These are phyloP conservation scores for Anthophora plumipes DNA, from an alignment of 2,888 invertebrate species.

Conservation along the genomic window DNA sequence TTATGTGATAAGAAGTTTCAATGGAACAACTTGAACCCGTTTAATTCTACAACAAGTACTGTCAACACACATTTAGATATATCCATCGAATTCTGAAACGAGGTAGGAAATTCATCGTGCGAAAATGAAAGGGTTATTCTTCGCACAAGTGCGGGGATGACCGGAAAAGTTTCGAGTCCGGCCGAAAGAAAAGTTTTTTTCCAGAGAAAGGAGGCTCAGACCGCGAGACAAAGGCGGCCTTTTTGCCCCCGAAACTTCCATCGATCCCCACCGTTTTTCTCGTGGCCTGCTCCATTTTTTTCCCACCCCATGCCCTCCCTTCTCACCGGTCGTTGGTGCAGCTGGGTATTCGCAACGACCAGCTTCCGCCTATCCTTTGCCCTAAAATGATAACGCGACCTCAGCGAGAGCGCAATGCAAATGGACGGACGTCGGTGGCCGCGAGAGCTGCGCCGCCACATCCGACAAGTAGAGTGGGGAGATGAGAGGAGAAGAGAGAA, in stretches of 20 bases:
- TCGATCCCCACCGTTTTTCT: constrained; percentile 40
- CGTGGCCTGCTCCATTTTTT: constrained; percentile 42
- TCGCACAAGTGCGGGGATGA: neutral
- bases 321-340: neutral
- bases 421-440: constrained; percentile 49
- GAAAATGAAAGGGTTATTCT: neutral
- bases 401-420: constrained; percentile 54
- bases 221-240: constrained; percentile 40
- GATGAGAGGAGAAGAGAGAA: neutral
- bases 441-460: constrained; percentile 47
- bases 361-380: constrained; percentile 46
- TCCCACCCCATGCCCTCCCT: neutral
- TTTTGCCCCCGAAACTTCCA: constrained; percentile 39
- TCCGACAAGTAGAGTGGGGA: constrained; percentile 65
- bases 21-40: too few relatives aligned
- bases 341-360: constrained; percentile 30
- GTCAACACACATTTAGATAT: neutral
- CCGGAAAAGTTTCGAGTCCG: neutral
- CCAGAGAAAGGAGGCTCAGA: neutral
- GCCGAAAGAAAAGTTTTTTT: constrained; percentile 7
- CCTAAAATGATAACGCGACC: constrained; percentile 56
- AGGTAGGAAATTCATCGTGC: neutral
- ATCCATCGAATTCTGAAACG: neutral
- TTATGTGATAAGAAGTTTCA: too few relatives aligned
- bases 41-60: neutral